phyloP scores from a whole-genome alignment of 2,797 vertebrate species.

The Pantherophis alleghaniensis region DNA sequence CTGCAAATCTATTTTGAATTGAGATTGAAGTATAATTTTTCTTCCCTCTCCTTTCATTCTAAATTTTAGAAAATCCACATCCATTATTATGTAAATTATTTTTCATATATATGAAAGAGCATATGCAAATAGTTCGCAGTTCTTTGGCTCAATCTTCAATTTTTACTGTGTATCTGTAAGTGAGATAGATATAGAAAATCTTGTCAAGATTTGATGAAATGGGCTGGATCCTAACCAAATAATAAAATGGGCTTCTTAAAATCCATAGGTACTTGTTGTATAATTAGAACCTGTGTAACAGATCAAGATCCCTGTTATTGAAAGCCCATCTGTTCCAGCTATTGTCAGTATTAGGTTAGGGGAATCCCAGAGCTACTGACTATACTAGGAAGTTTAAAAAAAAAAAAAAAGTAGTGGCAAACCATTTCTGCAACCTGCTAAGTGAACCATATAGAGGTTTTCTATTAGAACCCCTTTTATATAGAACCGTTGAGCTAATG shows the following conservation, averaged over 20 bases:
- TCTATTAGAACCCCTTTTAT: not conserved
- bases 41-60: not conserved
- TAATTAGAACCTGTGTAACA: not conserved
- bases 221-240: not conserved
- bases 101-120: not conserved
- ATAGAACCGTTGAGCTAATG: not conserved
- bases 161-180: not conserved
- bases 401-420: not conserved
- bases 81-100: not conserved
- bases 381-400: not conserved
- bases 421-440: not conserved
- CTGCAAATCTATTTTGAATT: not conserved
- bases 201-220: not conserved
- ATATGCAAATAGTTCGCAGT: not conserved
- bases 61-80: not conserved
- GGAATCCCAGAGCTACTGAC: not conserved
- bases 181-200: not conserved
- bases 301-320: not conserved
- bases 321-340: not conserved
- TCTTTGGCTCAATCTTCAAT: not conserved
- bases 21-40: not conserved
- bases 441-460: not conserved
- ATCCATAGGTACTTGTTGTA: not conserved
- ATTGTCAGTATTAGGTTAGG: not conserved
- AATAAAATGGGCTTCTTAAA: not conserved